phyloP scores from a whole-genome alignment of 2,797 vertebrate species.

The Sternotherus odoratus region DNA sequence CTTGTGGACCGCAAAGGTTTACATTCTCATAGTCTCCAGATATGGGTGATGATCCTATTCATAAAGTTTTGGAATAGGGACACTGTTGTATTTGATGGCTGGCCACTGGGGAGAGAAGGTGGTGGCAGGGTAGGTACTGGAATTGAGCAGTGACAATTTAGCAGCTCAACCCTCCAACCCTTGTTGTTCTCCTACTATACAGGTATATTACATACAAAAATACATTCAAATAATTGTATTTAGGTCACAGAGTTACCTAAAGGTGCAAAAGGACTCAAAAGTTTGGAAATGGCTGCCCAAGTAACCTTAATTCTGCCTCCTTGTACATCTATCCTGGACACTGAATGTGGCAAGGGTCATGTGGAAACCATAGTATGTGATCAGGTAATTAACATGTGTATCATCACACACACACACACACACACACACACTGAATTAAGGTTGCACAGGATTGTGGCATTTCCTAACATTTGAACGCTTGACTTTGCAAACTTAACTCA shows the following conservation, averaged over 20 bases:
- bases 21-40: accelerated
- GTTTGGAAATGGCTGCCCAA: neutral
- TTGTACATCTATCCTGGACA: neutral
- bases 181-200: neutral
- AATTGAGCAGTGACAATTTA: neutral
- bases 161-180: no score
- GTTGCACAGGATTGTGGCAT: no score
- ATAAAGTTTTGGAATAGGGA: slow-evolving; percentile 19
- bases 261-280: neutral
- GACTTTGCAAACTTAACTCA: no score
- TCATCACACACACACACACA: no score
- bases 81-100: neutral
- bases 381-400: no score
- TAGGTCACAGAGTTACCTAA: neutral
- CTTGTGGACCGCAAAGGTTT: neutral
- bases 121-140: neutral
- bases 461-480: no score
- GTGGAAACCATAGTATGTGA: no score
- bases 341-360: no score
- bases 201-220: neutral
- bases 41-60: neutral
- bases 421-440: no score
- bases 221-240: neutral
- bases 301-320: neutral
- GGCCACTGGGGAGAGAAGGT: neutral